Base-by-base conservation (phyloP, 2,797 vertebrate species). In the Macropodus opercularis region DNA sequence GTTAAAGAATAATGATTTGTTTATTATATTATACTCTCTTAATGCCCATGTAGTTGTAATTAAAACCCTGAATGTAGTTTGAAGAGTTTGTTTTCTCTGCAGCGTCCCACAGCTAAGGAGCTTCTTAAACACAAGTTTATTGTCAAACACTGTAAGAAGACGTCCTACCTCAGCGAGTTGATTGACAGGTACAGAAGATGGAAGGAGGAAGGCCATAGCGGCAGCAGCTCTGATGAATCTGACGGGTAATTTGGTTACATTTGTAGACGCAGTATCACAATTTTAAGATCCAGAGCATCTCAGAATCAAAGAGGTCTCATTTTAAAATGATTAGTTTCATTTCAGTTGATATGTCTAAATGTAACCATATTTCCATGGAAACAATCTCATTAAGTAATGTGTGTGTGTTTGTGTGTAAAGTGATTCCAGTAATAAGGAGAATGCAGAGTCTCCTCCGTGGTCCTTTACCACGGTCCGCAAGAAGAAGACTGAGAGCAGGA, bases 51-150 rank as follows among this genome's bases (percentile, higher is more conserved):
- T n/a, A 54, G 10, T 14, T 8, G 3, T 5, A 1, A n/a, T 17
- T 11, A 14, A 18, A 8, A 40, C 1, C 17, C 14, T 34, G 42
- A 17, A 11, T 5, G 9, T 14, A 5, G 7, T 21, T 18, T 4
- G 3, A 19, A 9, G 2, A 3, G 8, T 18, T 13, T 15, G 8
- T 29, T 4, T 10, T 49, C 12, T 26, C 0, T 8, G 11, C 87
- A 98, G 95, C 96, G 96, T 84, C 96, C 95, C 38, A 94, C 94
- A 1, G 95, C 96, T 60, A 98, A 94, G 79, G 96, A 98, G 72
- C 87, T 98, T 10, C 83, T 98, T 76, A 98, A 96, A 80, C 96
- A 98, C 92, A 98, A 95, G 85, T 98, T 96, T 78, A 96, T 98
- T 68, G 51, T 94, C 47, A 94, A 94, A 69, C 92, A 95, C 32